Evolutionary conservation across 2,797 vertebrate species (phyloP).

Genomic region (Danio albolineatus): DNA sequence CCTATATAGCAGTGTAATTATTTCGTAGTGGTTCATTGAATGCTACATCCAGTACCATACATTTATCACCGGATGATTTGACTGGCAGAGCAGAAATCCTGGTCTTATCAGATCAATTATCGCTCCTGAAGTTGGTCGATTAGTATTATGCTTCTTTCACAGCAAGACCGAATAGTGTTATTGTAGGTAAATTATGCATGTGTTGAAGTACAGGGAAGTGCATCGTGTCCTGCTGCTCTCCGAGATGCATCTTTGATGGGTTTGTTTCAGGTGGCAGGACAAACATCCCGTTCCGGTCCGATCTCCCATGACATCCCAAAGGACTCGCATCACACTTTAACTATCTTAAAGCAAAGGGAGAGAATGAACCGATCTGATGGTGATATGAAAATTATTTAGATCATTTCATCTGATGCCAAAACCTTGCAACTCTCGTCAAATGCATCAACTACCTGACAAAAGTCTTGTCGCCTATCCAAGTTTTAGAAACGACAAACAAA

Average conservation of each 20-base stretch:
- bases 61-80: neutral
- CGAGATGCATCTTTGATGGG: slow-evolving; percentile 49
- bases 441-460: too few species aligned
- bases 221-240: neutral
- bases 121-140: neutral
- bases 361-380: neutral
- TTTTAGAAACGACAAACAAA: too few species aligned
- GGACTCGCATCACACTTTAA: slow-evolving; percentile 59
- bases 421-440: too few species aligned
- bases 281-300: slow-evolving; percentile 10
- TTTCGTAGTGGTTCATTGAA: too few species aligned
- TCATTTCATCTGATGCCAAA: too few species aligned
- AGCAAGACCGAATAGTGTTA: slow-evolving; percentile 27
- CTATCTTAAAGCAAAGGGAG: slow-evolving; percentile 23
- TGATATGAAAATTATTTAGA: too few species aligned
- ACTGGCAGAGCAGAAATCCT: neutral
- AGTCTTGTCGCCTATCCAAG: too few species aligned
- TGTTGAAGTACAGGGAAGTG: neutral
- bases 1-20: neutral
- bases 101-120: neutral
- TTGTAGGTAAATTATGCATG: slow-evolving; percentile 44
- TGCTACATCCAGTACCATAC: neutral
- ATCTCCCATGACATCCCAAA: slow-evolving; percentile 56
- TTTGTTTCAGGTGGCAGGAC: slow-evolving; percentile 13
- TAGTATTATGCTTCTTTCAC: slow-evolving; percentile 16